Evolutionary conservation across 2,888 invertebrate species (phyloP), one percentile per base, ranked within the genome.

Genomic region (Gasteruption jaculator): DNA sequence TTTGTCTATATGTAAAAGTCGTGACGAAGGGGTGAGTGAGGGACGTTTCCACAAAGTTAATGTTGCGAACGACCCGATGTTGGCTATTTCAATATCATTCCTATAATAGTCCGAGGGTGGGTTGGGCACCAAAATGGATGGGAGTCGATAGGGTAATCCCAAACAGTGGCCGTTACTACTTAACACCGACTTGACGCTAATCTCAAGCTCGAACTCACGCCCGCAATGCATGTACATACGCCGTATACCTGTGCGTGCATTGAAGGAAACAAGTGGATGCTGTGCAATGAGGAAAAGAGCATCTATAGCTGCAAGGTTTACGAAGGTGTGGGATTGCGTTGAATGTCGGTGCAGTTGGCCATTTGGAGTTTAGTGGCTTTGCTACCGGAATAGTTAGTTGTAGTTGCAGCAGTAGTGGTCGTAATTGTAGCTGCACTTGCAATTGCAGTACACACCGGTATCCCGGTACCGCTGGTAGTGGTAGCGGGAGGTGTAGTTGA

Each of bases 151-250:
- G 53, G 56, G 57, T 61, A 61, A 62, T 61, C 60, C 52, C 56
- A 49, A 43, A 27, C 47, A 44, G 50, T 39, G 50, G 50, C 49
- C 56, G 54, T 60, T n/a, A n/a, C n/a, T n/a, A 57, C 60, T 63
- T 60, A 60, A 57, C 57, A 59, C 50, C 51, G 60, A 62, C 60
- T 61, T 56, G 57, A 56, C 58, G 56, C 54, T 57, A 57, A 62
- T 61, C 57, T 54, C 42, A 47, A 35, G 47, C 50, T 38, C 39
- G 32, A 41, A 31, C 38, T 42, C 41, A 46, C n/a, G 34, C 37
- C 46, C 48, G 43, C 46, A 44, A 53, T 46, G 43, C 46, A 56
- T 52, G 53, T 50, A 52, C 45, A 48, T 44, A 47, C 43, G 41
- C 36, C 41, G 43, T 43, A 48, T 59, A 57, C 49, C 46, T 52